Percentiles rank a stretch among this genome's conserved stretches.
Conservation (phyloP, 2,888 invertebrate species). For the Lasius fuliginosus region DNA sequence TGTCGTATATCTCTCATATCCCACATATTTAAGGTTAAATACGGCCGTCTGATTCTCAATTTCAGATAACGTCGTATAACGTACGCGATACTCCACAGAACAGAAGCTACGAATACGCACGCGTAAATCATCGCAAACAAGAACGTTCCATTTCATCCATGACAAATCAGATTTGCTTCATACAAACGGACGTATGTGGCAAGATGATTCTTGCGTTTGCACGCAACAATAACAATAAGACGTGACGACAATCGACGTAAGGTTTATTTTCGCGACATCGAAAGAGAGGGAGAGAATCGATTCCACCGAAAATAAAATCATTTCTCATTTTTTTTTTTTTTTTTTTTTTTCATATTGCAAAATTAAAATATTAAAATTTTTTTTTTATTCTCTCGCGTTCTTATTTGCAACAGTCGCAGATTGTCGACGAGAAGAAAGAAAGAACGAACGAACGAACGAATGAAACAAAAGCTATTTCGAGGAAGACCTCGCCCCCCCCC, state of each 20-base stretch:
- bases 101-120: conserved; percentile 12
- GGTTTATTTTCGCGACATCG: not conserved
- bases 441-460: not conserved
- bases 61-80: conserved; percentile 5
- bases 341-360: not conserved
- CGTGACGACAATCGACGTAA: not conserved
- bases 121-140: conserved; percentile 11
- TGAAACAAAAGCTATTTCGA: conserved; percentile 29
- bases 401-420: not conserved
- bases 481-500: conserved; percentile 8
- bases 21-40: not conserved
- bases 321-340: too few species aligned
- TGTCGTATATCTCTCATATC: not conserved
- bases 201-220: not conserved
- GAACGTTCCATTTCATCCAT: conserved; percentile 22
- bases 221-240: not conserved
- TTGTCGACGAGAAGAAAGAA: not conserved
- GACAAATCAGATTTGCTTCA: conserved; percentile 37
- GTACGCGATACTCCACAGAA: conserved; percentile 17
- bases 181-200: not conserved
- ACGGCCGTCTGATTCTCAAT: not conserved
- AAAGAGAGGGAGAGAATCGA: too few species aligned
- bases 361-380: not conserved
- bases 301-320: too few species aligned
- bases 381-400: not conserved